Evolutionary conservation across 2,888 invertebrate genomes (phyloP).

Genomic region (Rotaria socialis): DNA sequence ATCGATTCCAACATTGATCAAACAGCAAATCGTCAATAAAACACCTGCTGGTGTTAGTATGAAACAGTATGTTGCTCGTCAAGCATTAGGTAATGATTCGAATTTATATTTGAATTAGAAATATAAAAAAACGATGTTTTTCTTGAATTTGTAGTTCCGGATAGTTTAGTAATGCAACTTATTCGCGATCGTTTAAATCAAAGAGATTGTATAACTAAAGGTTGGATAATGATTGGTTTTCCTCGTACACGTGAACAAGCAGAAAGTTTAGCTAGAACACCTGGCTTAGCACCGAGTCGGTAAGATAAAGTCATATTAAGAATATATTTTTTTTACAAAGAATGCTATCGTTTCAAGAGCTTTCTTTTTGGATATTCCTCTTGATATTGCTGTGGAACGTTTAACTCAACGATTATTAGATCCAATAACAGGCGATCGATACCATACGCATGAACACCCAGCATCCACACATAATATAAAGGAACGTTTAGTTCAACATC

Average conservation of each 20-base stretch:
- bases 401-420: constrained; percentile 56
- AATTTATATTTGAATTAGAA: neutral
- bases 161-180: constrained; percentile 55
- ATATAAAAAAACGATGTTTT: neutral
- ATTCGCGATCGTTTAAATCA: constrained; percentile 55
- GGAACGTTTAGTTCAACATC: constrained; percentile 52
- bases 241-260: constrained; percentile 58
- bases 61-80: constrained; percentile 55
- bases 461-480: constrained; percentile 56
- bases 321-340: neutral
- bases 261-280: constrained; percentile 54
- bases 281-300: constrained; percentile 58
- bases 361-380: constrained; percentile 59
- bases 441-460: constrained; percentile 59
- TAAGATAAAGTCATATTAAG: constrained; percentile 44
- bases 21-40: constrained; percentile 57
- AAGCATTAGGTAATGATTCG: constrained; percentile 52
- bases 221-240: constrained; percentile 59
- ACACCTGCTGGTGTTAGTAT: constrained; percentile 55
- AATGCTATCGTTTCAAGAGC: constrained; percentile 50
- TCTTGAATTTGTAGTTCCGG: constrained; percentile 53
- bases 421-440: constrained; percentile 58
- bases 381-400: constrained; percentile 58
- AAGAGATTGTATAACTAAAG: constrained; percentile 56
- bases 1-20: constrained; percentile 52